Evolutionary conservation across 2,888 invertebrate genomes (phyloP).

Genomic region (Pterobdella sp.): DNA sequence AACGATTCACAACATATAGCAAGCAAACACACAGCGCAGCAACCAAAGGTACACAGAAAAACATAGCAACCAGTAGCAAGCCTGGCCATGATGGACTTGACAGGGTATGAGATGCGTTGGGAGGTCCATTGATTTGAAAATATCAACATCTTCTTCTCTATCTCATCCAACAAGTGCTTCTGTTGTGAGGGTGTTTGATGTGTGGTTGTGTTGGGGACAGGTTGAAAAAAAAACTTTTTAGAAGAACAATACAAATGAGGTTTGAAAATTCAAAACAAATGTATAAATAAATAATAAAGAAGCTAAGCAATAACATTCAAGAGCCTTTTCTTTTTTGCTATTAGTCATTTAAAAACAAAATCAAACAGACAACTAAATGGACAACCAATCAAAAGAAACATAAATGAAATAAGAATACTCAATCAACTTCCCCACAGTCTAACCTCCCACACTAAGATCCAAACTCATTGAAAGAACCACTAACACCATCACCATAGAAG

Average conservation of each 20-base stretch:
- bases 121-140: conserved; percentile 42
- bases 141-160: conserved; percentile 40
- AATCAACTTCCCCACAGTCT: too few relatives aligned
- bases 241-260: neutral
- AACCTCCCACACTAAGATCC: too few relatives aligned
- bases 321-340: too few relatives aligned
- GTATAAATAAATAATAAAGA: too few relatives aligned
- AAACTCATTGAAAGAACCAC: too few relatives aligned
- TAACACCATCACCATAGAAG: too few relatives aligned
- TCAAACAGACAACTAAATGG: too few relatives aligned
- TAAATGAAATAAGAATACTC: too few relatives aligned
- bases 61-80: conserved; percentile 40
- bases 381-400: too few relatives aligned
- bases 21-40: neutral
- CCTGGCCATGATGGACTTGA: conserved; percentile 41
- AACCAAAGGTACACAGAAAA: neutral
- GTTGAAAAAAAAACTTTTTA: neutral
- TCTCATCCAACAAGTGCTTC: conserved; percentile 41
- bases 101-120: conserved; percentile 41
- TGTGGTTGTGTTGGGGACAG: neutral
- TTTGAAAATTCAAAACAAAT: neutral
- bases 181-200: conserved; percentile 26
- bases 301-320: too few relatives aligned
- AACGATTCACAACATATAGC: too few relatives aligned
- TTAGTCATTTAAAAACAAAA: too few relatives aligned